Evolutionary conservation across 2,888 invertebrate species (phyloP), one percentile per base, ranked within the genome.

Genomic region (Microplitis deprimator): DNA sequence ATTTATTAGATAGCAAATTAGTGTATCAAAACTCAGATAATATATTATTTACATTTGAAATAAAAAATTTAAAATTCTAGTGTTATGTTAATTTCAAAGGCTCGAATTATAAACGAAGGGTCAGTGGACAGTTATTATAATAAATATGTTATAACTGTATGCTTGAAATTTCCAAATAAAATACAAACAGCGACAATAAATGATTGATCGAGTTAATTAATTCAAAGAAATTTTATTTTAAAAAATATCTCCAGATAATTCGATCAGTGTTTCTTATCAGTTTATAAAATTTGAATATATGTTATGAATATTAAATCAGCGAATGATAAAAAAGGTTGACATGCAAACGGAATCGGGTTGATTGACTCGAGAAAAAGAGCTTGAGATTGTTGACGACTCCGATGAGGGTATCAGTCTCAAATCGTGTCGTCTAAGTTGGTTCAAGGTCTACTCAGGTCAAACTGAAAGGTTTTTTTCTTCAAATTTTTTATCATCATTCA

Each of bases 361-460:
- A 65, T 65, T 65, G 65, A 65, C 65, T 65, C 7, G 29, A 65
- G 62, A 13, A 59, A 8, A 8, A 62, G 17, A 62, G 62, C 16
- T 62, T 17, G 29, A 13, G 65, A 29, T 4, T 0, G 60, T 13
- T 67, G 60, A 67, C 67, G 39, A 71, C 65, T 50, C 50, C 65
- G n/a, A 67, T 41, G 16, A 40, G 38, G 10, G 20, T 68, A 50
- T 60, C 38, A 68, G 76, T n/a, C 61, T n/a, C 59, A 72, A 76
- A 72, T 68, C 68, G 29, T 40, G 39, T 68, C 64, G 67, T 69
- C 69, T 41, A 76, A 81, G 73, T 75, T 82, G 83, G 85, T 83
- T 86, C 88, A 87, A 87, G 88, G 87, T 77, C 86, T 80, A 77
- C 73, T 60, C 74, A 68, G 72, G 80, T 81, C 83, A 81, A 82